Base-by-base conservation (phyloP, 2,888 invertebrate genomes). In the Sarcophaga subvicina region DNA sequence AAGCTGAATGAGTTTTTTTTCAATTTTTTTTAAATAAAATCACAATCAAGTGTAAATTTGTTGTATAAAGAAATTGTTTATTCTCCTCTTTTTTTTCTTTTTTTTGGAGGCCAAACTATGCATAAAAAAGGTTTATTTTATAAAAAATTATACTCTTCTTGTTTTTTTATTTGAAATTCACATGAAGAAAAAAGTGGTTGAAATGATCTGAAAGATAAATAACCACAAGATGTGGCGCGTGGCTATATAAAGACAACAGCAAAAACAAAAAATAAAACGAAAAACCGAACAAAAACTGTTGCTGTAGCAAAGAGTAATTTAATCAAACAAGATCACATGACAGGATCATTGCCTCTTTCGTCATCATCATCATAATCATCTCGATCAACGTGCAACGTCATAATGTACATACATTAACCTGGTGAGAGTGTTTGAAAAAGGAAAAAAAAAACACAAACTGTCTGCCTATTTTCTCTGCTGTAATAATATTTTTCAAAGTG, bases 321-420 rank as follows among this genome's bases (percentile, higher is more conserved):
- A 79, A 75, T 66, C 49, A 86, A 79, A 83, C 47, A 54, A 76
- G 79, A 86, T 86, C 86, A 86, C 83, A 86, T 83, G 86, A 86
- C 83, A 86, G 62, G 77, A 78, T 85, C 73, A 78, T 49, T 54
- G 4, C 0, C 54, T 54, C 17, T 54, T 54, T 54, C 64, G 71
- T 22, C 60, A 64, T 17, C 47, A 72, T 5, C 27, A 63, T 1
- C 54, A 64, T 1, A 47, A 79, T 25, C 72, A 66, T 20, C 27
- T n/a, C 3, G 27, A 71, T 17, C n/a, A 66, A 17, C 45, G 37
- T 47, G 20, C 62, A 78, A 60, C 62, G 14, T 70, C n/a, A 79
- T 70, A 37, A 37, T 37, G 2, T 11, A 25, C 45, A 17, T 67
- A 62, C 25, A 47, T 62, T n/a, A 62, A 54, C 54, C 54, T 54